Evolutionary conservation across 2,113 vertebrate genomes (phyloP).

Genomic region (Emydocephalus ijimae): DNA sequence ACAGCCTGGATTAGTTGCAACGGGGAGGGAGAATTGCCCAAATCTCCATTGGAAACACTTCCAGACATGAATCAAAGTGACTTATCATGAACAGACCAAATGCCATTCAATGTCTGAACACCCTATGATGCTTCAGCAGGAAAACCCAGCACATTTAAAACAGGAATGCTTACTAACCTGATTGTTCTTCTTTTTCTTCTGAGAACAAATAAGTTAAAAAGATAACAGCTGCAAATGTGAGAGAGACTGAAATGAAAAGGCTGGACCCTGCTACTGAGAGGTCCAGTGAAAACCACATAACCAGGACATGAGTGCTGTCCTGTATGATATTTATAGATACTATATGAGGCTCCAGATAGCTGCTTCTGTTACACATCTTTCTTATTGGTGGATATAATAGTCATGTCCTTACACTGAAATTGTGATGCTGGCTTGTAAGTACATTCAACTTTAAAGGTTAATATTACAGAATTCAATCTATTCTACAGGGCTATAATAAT

Average conservation of each 20-base stretch:
- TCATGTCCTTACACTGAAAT: constrained; percentile 18
- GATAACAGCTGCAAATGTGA: constrained; percentile 44
- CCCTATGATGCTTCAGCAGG: not conserved
- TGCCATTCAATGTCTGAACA: not conserved
- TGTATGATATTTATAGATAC: constrained; percentile 46
- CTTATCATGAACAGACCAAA: not conserved
- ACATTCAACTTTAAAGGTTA: not conserved
- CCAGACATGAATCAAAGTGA: not conserved
- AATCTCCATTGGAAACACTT: not conserved
- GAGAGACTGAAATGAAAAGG: constrained; percentile 41
- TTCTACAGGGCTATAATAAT: not conserved
- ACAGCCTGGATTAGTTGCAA: not conserved
- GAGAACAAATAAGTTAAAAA: constrained; percentile 43
- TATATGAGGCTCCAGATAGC: constrained; percentile 16
- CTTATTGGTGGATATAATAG: constrained; percentile 31
- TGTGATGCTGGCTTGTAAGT: not conserved
- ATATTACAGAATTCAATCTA: not conserved
- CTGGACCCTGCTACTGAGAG: constrained; percentile 37
- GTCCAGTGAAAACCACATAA: constrained; percentile 44
- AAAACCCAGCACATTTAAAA: not conserved
- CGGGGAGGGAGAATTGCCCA: not conserved
- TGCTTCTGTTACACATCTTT: not conserved
- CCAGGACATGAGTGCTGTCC: constrained; percentile 14
- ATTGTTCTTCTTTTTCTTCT: not conserved
- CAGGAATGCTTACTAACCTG: constrained; percentile 46